Evolutionary conservation across 2,113 vertebrate genomes (phyloP).

Genomic region (Xerus inauris): DNA sequence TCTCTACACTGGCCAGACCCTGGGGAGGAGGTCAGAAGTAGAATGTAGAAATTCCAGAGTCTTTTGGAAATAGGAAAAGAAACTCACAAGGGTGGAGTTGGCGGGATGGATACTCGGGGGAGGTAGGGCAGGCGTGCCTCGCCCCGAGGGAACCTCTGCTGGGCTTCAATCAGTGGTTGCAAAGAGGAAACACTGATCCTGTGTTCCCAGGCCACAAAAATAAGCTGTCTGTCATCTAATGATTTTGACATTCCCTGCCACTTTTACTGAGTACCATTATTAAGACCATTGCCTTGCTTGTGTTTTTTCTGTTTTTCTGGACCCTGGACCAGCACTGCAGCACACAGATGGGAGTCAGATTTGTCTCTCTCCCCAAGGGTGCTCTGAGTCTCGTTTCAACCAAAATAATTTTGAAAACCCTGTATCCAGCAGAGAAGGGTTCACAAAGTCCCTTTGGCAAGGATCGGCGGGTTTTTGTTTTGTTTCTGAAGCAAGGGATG

Average conservation of each 20-base stretch:
- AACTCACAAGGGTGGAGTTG: fast-evolving
- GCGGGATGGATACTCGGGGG: too few relatives aligned
- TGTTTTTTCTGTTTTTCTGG: background rate
- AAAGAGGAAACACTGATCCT: background rate
- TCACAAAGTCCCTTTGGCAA: background rate
- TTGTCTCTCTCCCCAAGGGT: background rate
- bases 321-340: fast-evolving
- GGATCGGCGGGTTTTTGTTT: too few relatives aligned
- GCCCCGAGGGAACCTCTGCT: background rate
- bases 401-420: background rate
- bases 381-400: too few relatives aligned
- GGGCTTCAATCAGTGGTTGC: fast-evolving
- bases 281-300: background rate
- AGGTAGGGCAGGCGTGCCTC: fast-evolving
- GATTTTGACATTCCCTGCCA: too few relatives aligned
- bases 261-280: fast-evolving
- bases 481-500: background rate
- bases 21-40: fast-evolving
- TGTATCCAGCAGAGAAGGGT: background rate
- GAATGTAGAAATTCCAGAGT: background rate
- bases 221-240: background rate
- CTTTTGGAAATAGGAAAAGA: too few relatives aligned
- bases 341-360: fast-evolving
- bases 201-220: background rate
- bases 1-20: background rate